A percentile compares a stretch with the other conserved stretches of the same genome.
Conservation (phyloP, 2,888 invertebrate genomes). For the Himalopsyche kuldschensis region DNA sequence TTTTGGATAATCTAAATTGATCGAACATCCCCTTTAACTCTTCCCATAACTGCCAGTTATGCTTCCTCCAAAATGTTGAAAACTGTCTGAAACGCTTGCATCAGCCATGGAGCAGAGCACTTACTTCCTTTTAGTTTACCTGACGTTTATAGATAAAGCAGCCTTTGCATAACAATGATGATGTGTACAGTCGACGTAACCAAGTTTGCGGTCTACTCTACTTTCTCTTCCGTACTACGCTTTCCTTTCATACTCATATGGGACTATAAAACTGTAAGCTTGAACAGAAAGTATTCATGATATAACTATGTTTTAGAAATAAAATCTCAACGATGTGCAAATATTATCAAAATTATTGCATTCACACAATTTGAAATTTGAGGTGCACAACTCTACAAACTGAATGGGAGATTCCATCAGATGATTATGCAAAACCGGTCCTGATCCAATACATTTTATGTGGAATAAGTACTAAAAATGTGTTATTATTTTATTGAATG, state of each 20-base stretch:
- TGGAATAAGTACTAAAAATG: too few relatives aligned
- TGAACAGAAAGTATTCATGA: neutral
- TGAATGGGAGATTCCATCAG: too few relatives aligned
- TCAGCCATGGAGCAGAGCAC: neutral
- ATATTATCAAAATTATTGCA: too few relatives aligned
- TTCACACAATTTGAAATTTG: too few relatives aligned
- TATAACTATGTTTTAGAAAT: too few relatives aligned
- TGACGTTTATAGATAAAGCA: conserved; percentile 23
- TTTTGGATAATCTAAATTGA: neutral
- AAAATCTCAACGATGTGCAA: too few relatives aligned
- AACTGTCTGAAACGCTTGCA: conserved; percentile 5
- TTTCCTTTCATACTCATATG: neutral
- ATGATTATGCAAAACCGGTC: too few relatives aligned
- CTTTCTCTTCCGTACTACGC: neutral
- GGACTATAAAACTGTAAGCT: neutral
- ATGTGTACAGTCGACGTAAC: conserved; percentile 4
- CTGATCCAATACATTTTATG: too few relatives aligned
- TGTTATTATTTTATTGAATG: too few relatives aligned
- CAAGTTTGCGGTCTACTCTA: conserved; percentile 6
- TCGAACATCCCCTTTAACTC: conserved; percentile 3
- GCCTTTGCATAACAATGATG: conserved; percentile 26
- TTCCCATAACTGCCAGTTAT: neutral
- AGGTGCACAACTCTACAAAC: too few relatives aligned
- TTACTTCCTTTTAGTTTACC: conserved; percentile 10
- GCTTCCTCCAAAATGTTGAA: conserved; percentile 7